phyloP scores from a whole-genome alignment of 1,140 invertebrate genomes.

The Lepidurus packardi region DNA sequence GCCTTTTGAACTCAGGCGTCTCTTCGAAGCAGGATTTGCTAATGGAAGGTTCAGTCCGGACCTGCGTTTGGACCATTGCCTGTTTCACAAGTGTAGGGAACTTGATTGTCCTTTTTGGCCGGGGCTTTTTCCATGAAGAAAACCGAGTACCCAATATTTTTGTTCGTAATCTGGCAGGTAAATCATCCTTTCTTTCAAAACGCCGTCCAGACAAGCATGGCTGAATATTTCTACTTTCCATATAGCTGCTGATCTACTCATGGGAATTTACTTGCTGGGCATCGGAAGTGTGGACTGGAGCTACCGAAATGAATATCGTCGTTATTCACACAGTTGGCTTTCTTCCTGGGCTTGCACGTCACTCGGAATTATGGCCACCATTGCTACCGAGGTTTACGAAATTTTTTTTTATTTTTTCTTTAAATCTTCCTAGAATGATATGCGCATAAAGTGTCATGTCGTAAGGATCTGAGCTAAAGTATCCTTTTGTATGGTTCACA shows the following conservation, averaged over 20 bases:
- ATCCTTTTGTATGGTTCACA: conserved; percentile 39
- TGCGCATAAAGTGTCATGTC: too few relatives aligned
- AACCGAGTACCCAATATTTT: conserved; percentile 45
- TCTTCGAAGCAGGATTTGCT: conserved; percentile 62
- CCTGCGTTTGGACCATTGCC: conserved; percentile 65
- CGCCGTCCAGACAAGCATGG: not conserved
- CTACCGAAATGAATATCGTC: conserved; percentile 59
- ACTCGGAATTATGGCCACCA: conserved; percentile 61
- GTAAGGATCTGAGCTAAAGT: too few relatives aligned
- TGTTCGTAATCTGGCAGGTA: conserved; percentile 65
- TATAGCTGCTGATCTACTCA: conserved; percentile 64
- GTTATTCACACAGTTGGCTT: conserved; percentile 60
- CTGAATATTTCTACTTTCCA: conserved; percentile 17
- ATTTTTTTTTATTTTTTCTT: too few relatives aligned
- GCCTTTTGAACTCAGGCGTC: conserved; percentile 46
- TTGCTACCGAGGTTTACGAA: conserved; percentile 58
- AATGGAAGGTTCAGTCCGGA: conserved; percentile 54
- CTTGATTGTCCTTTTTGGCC: conserved; percentile 59
- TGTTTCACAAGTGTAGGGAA: conserved; percentile 61
- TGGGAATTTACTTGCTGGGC: conserved; percentile 68
- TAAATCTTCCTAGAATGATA: too few relatives aligned
- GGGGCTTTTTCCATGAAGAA: conserved; percentile 40
- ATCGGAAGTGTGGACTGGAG: conserved; percentile 61
- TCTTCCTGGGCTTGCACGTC: conserved; percentile 59
- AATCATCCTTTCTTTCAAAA: conserved; percentile 26